Base-by-base conservation (phyloP, 1,140 invertebrate species). In the Lerema accius region DNA sequence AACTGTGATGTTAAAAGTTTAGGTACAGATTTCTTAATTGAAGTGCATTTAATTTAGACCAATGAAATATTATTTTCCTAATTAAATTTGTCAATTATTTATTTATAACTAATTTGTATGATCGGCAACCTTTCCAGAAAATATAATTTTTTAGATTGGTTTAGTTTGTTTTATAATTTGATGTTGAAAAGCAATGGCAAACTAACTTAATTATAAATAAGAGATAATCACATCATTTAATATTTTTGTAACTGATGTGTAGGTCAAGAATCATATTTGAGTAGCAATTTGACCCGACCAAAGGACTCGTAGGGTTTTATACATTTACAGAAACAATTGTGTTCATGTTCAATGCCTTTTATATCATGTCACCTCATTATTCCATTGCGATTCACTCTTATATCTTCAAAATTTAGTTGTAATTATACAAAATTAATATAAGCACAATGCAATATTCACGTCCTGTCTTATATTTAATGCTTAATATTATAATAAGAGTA, bases 11-110 rank as follows among this genome's bases (percentile, higher is more conserved):
- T 74, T 78, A 76, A 73, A 78, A 81, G 73, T 80, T 80, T 83
- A 86, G 78, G 64, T 76, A 64, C 82, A 77, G 74, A 72, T 69
- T 78, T 68, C 78, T 74, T 75, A 78, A 80, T 80, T 80, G 48
- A 67, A 78, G 69, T 86, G 86, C 86, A 89, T 89, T 89, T 89
- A 89, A 73, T 76, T 78, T 76, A 82, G 67, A 86, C 85, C 84
- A 88, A 85, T 76, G 70, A 75, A 59, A 43, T 63, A 55, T 55
- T 60, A 56, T 19, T 56, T 56, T 69, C 45, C 28, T 32, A 45
- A 40, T 56, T 56, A 59, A 28, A 59, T 37, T 59, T 59, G 14
- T 9, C 45, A 48, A 15, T 37, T 59, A 10, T 19, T 45, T 59
- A 14, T 45, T 28, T 32, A 53, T 48, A 58, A 35, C 35, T 51